Evolutionary conservation across 2,888 invertebrate species (phyloP).

Genomic region (Leucophora obtusa): DNA sequence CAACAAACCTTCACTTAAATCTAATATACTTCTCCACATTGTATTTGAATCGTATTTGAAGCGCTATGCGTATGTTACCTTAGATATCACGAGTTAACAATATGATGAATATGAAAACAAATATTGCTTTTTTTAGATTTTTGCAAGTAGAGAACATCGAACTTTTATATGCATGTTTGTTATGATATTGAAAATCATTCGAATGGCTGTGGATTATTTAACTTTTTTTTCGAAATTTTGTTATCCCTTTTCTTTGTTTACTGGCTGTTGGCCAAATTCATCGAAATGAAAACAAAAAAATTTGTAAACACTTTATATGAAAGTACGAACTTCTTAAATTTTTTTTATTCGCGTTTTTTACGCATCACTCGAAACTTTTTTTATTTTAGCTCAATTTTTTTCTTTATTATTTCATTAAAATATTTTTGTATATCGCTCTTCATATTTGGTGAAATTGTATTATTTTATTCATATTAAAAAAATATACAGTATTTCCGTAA

Average conservation of each 20-base stretch:
- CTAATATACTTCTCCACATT: no score
- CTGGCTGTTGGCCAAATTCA: slow-evolving; percentile 56
- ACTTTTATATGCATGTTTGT: slow-evolving; percentile 42
- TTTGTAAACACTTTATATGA: slow-evolving; percentile 30
- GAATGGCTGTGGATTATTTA: not conserved
- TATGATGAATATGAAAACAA: slow-evolving; percentile 5
- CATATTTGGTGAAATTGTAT: not conserved
- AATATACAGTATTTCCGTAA: slow-evolving; percentile 34
- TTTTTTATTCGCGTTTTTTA: slow-evolving; percentile 41
- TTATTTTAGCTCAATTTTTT: slow-evolving; percentile 20
- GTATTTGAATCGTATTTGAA: not conserved
- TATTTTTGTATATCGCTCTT: slow-evolving; percentile 1
- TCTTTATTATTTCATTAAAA: slow-evolving; percentile 46
- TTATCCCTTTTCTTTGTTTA: slow-evolving; percentile 49
- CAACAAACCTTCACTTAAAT: no score
- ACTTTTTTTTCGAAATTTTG: slow-evolving; percentile 24
- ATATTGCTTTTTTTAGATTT: slow-evolving; percentile 22
- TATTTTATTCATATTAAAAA: slow-evolving; percentile 23
- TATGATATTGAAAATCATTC: slow-evolving; percentile 60
- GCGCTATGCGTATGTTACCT: slow-evolving; percentile 45
- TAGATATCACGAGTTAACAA: slow-evolving; percentile 48
- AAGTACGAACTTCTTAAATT: slow-evolving; percentile 35
- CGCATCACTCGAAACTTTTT: slow-evolving; percentile 17
- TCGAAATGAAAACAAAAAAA: not conserved
- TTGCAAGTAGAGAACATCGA: slow-evolving; percentile 6